Conservation (phyloP, 2,888 invertebrate species). For the Adineta ricciae region DNA sequence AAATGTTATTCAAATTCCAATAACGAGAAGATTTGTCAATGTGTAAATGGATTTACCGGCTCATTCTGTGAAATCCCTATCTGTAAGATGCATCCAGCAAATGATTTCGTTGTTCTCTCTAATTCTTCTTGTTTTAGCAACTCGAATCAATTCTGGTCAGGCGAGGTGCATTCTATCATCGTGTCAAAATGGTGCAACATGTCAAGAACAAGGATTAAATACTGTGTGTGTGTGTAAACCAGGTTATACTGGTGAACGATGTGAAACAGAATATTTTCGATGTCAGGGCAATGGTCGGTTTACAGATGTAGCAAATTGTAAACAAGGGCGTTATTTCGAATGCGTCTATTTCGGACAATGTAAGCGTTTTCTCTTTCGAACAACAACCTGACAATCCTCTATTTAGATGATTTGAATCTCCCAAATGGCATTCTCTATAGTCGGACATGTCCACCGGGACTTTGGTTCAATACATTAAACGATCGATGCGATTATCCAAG, state of each 20-base stretch:
- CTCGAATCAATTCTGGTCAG: neutral
- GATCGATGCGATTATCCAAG: slow-evolving; percentile 33
- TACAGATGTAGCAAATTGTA: slow-evolving; percentile 27
- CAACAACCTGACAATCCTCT: neutral
- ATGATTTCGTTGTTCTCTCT: too few species aligned
- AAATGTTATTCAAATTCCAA: neutral
- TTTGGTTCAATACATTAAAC: slow-evolving; percentile 24
- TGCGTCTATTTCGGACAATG: slow-evolving; percentile 34
- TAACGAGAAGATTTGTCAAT: slow-evolving; percentile 16
- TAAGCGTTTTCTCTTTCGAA: neutral
- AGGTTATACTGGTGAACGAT: slow-evolving; percentile 29
- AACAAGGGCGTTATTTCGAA: slow-evolving; percentile 31
- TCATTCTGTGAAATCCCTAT: slow-evolving; percentile 24
- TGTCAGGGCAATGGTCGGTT: slow-evolving; percentile 31
- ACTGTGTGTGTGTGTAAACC: slow-evolving; percentile 29
- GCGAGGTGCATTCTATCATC: neutral
- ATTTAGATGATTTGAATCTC: slow-evolving; percentile 23
- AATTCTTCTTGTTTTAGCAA: neutral
- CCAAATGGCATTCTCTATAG: slow-evolving; percentile 33
- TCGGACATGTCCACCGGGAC: slow-evolving; percentile 31
- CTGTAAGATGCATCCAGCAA: neutral
- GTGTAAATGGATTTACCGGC: slow-evolving; percentile 29
- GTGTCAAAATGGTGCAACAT: slow-evolving; percentile 33
- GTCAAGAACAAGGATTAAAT: slow-evolving; percentile 24
- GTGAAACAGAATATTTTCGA: slow-evolving; percentile 32